phyloP scores from a whole-genome alignment of 2,113 vertebrate species.

The Aldabrachelys gigantea region DNA sequence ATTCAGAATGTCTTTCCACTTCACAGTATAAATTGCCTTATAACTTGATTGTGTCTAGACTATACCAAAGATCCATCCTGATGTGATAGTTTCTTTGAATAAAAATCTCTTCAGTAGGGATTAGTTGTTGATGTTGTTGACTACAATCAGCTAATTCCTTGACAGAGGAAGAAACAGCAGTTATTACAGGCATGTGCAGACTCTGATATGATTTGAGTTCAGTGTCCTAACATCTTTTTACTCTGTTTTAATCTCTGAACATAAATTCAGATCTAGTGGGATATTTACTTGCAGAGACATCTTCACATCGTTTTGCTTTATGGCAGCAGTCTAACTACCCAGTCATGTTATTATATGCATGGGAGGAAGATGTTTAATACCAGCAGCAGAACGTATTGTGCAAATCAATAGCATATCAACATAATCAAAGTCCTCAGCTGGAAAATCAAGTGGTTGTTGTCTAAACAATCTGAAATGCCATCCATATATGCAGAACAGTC shows the following conservation, averaged over 20 bases:
- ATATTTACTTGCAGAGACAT: constrained; percentile 45
- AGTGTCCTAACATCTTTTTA: constrained; percentile 6
- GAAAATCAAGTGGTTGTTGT: constrained; percentile 36
- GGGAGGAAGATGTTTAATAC: constrained; percentile 43
- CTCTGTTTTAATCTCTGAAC: constrained; percentile 15
- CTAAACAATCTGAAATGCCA: background rate
- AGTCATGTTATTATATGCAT: constrained; percentile 14
- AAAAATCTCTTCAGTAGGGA: background rate
- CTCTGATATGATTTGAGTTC: constrained; percentile 7
- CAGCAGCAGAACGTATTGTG: constrained; percentile 46
- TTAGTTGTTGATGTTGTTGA: background rate
- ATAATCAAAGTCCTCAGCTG: constrained; percentile 14
- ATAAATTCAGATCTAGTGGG: constrained; percentile 15
- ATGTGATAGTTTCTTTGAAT: background rate
- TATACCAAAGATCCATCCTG: background rate
- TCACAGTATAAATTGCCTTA: background rate
- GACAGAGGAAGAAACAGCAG: background rate
- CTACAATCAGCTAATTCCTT: background rate
- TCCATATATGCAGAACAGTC: constrained; percentile 25
- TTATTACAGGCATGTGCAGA: background rate
- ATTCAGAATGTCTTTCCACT: background rate
- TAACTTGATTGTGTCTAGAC: background rate
- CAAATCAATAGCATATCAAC: constrained; percentile 63
- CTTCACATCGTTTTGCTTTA: constrained; percentile 57
- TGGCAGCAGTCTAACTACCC: constrained; percentile 55